Percentiles rank a stretch among this genome's conserved stretches.
Evolutionary conservation across 2,797 vertebrate genomes (phyloP).

Genomic region (Pagetopsis macropterus): DNA sequence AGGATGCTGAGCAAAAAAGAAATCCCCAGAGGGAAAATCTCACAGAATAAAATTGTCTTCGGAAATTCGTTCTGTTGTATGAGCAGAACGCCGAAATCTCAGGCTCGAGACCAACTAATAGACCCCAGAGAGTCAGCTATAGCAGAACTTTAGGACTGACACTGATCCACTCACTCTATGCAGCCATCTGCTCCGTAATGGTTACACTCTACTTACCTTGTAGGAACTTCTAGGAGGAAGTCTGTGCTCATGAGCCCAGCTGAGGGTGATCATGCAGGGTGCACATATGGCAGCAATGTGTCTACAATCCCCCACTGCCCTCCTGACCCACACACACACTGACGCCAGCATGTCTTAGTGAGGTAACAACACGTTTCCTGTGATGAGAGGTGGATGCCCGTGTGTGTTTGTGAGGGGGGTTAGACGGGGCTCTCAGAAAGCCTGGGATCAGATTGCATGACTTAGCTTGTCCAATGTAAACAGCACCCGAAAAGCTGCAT

Average conservation of each 20-base stretch:
- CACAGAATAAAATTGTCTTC: neutral
- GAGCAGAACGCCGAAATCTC: slow-evolving; percentile 19
- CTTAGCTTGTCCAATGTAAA: slow-evolving; percentile 77
- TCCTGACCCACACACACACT: slow-evolving; percentile 69
- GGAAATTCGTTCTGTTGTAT: slow-evolving; percentile 42
- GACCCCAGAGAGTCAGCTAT: slow-evolving; percentile 7
- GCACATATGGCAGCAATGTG: slow-evolving; percentile 73
- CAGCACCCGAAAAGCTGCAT: slow-evolving; percentile 56
- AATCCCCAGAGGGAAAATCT: neutral
- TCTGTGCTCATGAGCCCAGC: slow-evolving; percentile 28
- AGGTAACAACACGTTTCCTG: slow-evolving; percentile 80
- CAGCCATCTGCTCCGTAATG: slow-evolving; percentile 41
- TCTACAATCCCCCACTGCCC: slow-evolving; percentile 54
- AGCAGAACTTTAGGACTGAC: neutral
- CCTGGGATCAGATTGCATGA: slow-evolving; percentile 76
- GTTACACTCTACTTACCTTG: slow-evolving; percentile 41
- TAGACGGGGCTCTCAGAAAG: slow-evolving; percentile 51
- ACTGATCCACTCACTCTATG: slow-evolving; percentile 5
- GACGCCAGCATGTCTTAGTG: slow-evolving; percentile 83
- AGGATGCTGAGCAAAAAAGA: slow-evolving; percentile 19
- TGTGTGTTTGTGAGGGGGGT: slow-evolving; percentile 44
- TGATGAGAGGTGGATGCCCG: slow-evolving; percentile 67
- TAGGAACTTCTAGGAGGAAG: slow-evolving; percentile 50
- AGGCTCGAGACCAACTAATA: slow-evolving; percentile 17
- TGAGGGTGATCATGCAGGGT: slow-evolving; percentile 43